phyloP scores from a whole-genome alignment of 1,140 invertebrate species.

The Cheumatopsyche charites region DNA sequence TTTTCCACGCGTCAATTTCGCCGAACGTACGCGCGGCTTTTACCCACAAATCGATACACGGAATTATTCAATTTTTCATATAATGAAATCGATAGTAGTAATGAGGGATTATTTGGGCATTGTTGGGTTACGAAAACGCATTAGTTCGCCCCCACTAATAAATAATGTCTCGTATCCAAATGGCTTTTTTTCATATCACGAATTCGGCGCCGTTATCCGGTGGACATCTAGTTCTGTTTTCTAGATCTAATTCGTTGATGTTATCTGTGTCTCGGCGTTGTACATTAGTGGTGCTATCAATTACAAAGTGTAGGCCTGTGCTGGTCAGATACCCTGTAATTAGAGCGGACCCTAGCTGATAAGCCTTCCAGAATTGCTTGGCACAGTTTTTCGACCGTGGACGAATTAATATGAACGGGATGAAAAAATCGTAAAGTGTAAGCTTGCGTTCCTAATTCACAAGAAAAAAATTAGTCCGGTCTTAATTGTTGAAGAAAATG shows the following conservation, averaged over 20 bases:
- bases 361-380: slow-evolving; percentile 33
- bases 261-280: slow-evolving; percentile 4
- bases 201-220: not conserved
- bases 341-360: slow-evolving; percentile 32
- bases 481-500: not conserved
- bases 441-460: not conserved
- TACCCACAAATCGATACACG: no score
- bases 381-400: slow-evolving; percentile 27
- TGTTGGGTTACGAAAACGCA: slow-evolving; percentile 7
- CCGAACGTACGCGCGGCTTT: no score
- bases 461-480: not conserved
- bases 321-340: slow-evolving; percentile 31
- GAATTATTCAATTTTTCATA: no score
- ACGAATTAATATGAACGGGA: not conserved
- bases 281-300: slow-evolving; percentile 41
- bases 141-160: slow-evolving; percentile 25
- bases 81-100: no score
- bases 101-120: not conserved
- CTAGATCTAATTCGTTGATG: slow-evolving; percentile 6
- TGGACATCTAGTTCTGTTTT: slow-evolving; percentile 31
- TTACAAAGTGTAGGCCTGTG: slow-evolving; percentile 25
- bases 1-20: no score
- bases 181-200: slow-evolving; percentile 22
- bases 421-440: not conserved
- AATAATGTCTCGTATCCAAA: slow-evolving; percentile 38